Evolutionary conservation across 1,140 invertebrate genomes (phyloP), one percentile per base, ranked within the genome.

Genomic region (Tetraneura akinire): DNA sequence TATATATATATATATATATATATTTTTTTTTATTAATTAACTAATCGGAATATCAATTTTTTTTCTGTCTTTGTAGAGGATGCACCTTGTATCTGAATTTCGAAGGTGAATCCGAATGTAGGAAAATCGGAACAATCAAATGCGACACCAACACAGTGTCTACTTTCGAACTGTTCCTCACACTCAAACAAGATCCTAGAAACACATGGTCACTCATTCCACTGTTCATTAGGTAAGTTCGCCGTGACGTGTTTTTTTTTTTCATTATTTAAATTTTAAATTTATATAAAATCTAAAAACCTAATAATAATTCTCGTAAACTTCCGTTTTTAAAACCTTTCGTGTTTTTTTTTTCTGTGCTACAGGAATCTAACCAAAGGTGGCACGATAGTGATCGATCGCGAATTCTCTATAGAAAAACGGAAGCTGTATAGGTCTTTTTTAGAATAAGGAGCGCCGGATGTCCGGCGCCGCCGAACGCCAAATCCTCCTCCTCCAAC

Each of bases 161-260:
- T 29, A 96, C 94, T 29, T 95, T 95, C 84, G 93, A 95, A 86
- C 87, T 95, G 81, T 92, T 92, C 85, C 87, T 95, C 45, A 94
- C 93, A 21, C 87, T 96, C 42, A 93, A 92, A 85, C 93, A 94
- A 85, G 91, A 92, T 83, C 88, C 90, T 49, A 84, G 83, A 53
- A 91, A 90, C 80, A 90, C 92, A 82, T 96, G 94, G 94, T 91
- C 91, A 82, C 86, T 93, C 82, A 87, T 94, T 85, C 93, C 92
- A 84, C 92, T 93, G 85, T 94, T 94, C 86, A 88, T 94, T 86
- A 94, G 93, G 92, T 94, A 86, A 91, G 92, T 90, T 83, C 0
- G 3, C 3, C 42, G 21, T 26, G 29, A 26, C 3, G 1, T 29
- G 11, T 5, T 5, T 51, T 16, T 51, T 18, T 51, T 16, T 51